phyloP scores from a whole-genome alignment of 2,888 invertebrate genomes.

The Microchrysa polita region DNA sequence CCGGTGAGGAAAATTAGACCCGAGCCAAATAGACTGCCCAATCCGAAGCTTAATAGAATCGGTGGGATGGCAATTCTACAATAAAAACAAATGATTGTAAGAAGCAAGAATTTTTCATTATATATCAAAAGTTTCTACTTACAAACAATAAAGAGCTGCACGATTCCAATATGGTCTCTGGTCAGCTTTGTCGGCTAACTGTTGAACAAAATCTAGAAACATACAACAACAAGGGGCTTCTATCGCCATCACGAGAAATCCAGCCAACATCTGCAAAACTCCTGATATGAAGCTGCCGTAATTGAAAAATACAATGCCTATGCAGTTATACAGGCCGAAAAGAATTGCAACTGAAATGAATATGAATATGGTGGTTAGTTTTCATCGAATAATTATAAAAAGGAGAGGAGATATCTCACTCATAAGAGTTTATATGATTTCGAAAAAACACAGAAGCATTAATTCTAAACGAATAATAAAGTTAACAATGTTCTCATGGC shows the following conservation, averaged over 20 bases:
- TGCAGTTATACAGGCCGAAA: conserved; percentile 80
- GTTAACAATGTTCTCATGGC: too few relatives aligned
- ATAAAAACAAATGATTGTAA: conserved; percentile 49
- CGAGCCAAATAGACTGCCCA: conserved; percentile 85
- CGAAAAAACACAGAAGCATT: too few relatives aligned
- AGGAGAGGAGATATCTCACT: too few relatives aligned
- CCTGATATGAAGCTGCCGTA: conserved; percentile 78
- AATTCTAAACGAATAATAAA: too few relatives aligned
- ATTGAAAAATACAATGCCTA: conserved; percentile 71
- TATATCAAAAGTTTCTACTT: conserved; percentile 64
- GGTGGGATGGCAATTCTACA: conserved; percentile 82
- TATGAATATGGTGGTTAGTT: neutral
- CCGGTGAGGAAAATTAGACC: conserved; percentile 90
- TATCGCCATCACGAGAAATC: conserved; percentile 85
- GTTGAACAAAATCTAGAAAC: conserved; percentile 94
- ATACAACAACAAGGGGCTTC: conserved; percentile 98
- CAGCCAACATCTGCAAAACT: conserved; percentile 88
- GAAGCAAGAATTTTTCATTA: conserved; percentile 2
- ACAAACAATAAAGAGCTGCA: conserved; percentile 86
- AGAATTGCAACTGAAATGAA: conserved; percentile 81
- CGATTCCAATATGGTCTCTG: conserved; percentile 89
- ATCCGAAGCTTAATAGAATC: conserved; percentile 78
- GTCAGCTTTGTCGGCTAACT: conserved; percentile 84
- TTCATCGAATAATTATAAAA: too few relatives aligned
- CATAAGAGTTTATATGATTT: too few relatives aligned